These are phyloP conservation scores for Cephus pygmeus DNA, from an alignment of 2,888 invertebrate genomes.

Conservation along the genomic window DNA sequence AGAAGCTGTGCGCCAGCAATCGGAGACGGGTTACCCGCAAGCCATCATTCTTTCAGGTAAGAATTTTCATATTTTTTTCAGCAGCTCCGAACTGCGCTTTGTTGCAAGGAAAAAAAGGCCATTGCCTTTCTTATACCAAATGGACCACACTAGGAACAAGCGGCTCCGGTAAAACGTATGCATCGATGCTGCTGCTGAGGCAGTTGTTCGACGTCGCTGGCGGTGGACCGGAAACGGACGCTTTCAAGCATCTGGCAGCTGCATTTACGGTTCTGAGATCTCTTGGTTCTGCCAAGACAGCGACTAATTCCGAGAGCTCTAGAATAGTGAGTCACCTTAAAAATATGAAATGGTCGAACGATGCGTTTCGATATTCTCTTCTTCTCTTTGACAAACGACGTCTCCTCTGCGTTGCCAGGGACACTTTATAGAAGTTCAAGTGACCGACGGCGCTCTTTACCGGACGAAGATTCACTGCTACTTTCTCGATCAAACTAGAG, in stretches of 20 bases:
- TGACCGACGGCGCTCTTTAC: conserved; percentile 93
- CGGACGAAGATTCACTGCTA: conserved; percentile 97
- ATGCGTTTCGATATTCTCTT: too few relatives aligned
- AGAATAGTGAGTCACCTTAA: conserved; percentile 78
- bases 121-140: neutral
- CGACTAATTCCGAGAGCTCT: conserved; percentile 91
- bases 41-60: conserved; percentile 91
- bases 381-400: neutral
- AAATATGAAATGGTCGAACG: neutral
- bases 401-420: conserved; percentile 72
- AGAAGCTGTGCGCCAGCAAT: conserved; percentile 92
- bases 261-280: conserved; percentile 94
- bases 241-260: conserved; percentile 94
- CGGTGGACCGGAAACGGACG: conserved; percentile 94
- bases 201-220: conserved; percentile 94
- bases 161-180: conserved; percentile 94
- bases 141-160: conserved; percentile 75
- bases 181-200: conserved; percentile 89
- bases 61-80: conserved; percentile 15
- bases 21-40: conserved; percentile 95
- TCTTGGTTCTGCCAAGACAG: conserved; percentile 90
- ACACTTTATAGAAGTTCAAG: conserved; percentile 95
- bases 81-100: neutral
- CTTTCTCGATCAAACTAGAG: conserved; percentile 93
- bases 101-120: neutral